A percentile compares a stretch with the other conserved stretches of the same genome.
Conservation (phyloP, 2,888 invertebrate genomes). For the Tiliacea citrago region DNA sequence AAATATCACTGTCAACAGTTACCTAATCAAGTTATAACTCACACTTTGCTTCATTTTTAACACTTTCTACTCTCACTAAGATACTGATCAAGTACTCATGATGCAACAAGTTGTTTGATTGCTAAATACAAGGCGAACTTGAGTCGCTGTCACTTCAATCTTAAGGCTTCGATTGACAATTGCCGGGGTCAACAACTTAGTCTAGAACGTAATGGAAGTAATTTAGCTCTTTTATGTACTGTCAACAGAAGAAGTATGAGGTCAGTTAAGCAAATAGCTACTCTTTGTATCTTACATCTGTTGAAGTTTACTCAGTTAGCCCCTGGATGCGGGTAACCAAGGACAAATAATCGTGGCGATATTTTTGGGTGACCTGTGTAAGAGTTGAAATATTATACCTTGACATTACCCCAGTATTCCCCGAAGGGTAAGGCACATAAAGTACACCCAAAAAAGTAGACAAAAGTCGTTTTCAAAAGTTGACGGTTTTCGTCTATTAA, state of each 20-base stretch:
- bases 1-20: not conserved
- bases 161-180: slow-evolving; percentile 41
- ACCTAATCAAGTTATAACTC: slow-evolving; percentile 24
- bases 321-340: not conserved
- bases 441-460: no score
- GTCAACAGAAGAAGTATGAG: not conserved
- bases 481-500: not conserved
- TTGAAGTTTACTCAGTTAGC: not conserved
- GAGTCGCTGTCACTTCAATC: slow-evolving; percentile 28
- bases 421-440: no score
- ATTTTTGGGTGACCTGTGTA: not conserved
- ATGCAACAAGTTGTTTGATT: slow-evolving; percentile 52
- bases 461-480: no score
- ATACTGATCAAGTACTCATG: slow-evolving; percentile 34
- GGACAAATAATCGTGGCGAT: not conserved
- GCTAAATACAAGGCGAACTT: slow-evolving; percentile 55
- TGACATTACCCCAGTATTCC: no score
- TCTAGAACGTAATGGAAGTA: slow-evolving; percentile 30
- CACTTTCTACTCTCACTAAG: slow-evolving; percentile 58
- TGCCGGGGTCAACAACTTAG: slow-evolving; percentile 56
- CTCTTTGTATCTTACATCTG: not conserved
- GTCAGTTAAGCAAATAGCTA: not conserved
- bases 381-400: not conserved
- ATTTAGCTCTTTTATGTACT: slow-evolving; percentile 16
- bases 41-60: slow-evolving; percentile 35